Percentiles rank a stretch among this genome's conserved stretches.
These are phyloP conservation scores for Agonopterix arenella DNA, from an alignment of 2,888 invertebrate genomes.

Conservation along the genomic window DNA sequence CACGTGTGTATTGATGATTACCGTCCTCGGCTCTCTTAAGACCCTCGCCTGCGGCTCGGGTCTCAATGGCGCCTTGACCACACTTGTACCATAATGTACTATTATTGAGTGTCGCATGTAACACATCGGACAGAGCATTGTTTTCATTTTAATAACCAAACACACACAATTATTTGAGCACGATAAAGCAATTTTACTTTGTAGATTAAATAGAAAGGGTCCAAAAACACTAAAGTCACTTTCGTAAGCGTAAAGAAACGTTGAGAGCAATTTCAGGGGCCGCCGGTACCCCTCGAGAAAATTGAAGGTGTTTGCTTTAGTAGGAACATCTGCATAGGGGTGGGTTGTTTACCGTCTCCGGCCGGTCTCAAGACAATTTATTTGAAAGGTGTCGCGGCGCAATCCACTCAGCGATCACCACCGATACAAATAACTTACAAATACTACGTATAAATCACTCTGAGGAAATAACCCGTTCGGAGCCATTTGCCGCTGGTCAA, in stretches of 20 bases:
- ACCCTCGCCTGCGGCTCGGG: too few relatives aligned
- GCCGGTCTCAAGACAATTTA: conserved; percentile 71
- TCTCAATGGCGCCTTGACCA: too few relatives aligned
- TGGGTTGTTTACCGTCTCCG: conserved; percentile 65
- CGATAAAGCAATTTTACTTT: conserved; percentile 43
- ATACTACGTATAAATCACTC: conserved; percentile 61
- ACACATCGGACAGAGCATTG: too few relatives aligned
- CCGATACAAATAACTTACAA: conserved; percentile 46
- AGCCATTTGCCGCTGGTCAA: conserved; percentile 47
- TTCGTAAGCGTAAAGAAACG: conserved; percentile 27
- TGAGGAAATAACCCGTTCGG: conserved; percentile 46
- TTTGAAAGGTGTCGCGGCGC: conserved; percentile 73
- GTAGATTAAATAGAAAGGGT: conserved; percentile 46
- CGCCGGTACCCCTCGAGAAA: conserved; percentile 45
- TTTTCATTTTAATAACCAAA: too few relatives aligned
- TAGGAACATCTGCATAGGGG: conserved; percentile 63
- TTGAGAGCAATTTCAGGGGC: conserved; percentile 53
- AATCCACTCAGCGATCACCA: conserved; percentile 63
- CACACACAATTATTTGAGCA: neutral
- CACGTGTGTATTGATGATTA: too few relatives aligned
- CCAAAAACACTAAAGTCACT: conserved; percentile 36
- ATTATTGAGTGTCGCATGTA: too few relatives aligned
- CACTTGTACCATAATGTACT: too few relatives aligned
- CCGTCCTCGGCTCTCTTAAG: too few relatives aligned
- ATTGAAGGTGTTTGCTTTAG: conserved; percentile 57